phyloP scores from a whole-genome alignment of 2,113 vertebrate species.

The Vireo altiloquus region DNA sequence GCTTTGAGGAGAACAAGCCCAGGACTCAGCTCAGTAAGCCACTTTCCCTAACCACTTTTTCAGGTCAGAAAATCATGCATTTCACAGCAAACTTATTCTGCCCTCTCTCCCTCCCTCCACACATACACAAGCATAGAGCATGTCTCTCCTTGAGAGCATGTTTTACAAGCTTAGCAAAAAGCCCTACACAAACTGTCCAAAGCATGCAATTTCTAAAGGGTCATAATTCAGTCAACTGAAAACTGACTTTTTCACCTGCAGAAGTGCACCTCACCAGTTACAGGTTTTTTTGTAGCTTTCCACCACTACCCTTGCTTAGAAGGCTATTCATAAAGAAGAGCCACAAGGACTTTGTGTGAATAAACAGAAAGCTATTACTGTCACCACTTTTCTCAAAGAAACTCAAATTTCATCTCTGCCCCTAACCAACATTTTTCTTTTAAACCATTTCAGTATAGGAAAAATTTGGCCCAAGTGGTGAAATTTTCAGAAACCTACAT shows the following conservation, averaged over 20 bases:
- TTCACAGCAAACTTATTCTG: background rate
- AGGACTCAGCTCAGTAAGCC: background rate
- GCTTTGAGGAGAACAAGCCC: background rate
- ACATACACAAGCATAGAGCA: background rate
- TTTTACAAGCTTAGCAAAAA: slow-evolving; percentile 33
- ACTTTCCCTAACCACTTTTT: background rate
- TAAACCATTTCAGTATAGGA: background rate
- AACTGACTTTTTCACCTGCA: slow-evolving; percentile 17
- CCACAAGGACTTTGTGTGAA: background rate
- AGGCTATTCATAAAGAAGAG: background rate
- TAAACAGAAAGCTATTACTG: background rate
- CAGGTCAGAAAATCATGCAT: background rate
- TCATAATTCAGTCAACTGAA: slow-evolving; percentile 44
- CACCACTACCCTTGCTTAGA: background rate
- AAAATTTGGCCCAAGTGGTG: background rate
- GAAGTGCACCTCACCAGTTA: background rate
- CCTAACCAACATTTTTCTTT: background rate
- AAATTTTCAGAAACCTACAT: background rate
- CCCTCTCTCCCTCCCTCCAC: background rate
- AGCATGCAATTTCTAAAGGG: background rate
- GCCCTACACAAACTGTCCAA: background rate
- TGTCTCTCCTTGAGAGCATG: background rate
- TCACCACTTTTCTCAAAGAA: background rate
- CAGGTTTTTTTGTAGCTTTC: background rate
- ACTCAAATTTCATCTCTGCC: background rate